A percentile compares a stretch with the other conserved stretches of the same genome.
Evolutionary conservation across 2,113 vertebrate species (phyloP).

Genomic region (Bos indicus): DNA sequence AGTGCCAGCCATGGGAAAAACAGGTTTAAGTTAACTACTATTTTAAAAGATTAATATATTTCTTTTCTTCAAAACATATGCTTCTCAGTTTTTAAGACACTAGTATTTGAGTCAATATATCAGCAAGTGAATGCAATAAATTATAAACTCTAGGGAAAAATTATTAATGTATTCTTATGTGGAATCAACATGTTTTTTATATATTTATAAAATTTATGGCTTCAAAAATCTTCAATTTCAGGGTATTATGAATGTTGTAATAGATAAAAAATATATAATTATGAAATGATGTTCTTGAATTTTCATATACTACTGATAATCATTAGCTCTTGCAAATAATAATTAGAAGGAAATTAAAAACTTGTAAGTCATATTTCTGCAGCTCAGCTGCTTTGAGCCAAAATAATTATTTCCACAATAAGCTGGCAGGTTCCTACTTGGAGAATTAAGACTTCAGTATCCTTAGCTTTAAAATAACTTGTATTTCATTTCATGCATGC

Average conservation of each 20-base stretch:
- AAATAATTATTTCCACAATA: slow-evolving; percentile 51
- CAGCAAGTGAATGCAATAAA: slow-evolving; percentile 70
- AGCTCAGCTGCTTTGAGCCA: slow-evolving; percentile 33
- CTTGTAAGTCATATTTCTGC: slow-evolving; percentile 43
- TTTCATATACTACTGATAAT: slow-evolving; percentile 58
- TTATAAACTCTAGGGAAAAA: slow-evolving; percentile 69
- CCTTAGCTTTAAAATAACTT: slow-evolving; percentile 63
- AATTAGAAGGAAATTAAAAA: slow-evolving; percentile 58
- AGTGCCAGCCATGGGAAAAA: slow-evolving; percentile 45
- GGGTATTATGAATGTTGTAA: slow-evolving; percentile 63
- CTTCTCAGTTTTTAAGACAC: slow-evolving; percentile 58
- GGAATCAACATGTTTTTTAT: slow-evolving; percentile 79
- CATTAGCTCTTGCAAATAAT: slow-evolving; percentile 52
- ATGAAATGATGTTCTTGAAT: slow-evolving; percentile 67
- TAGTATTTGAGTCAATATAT: slow-evolving; percentile 58
- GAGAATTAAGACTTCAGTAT: slow-evolving; percentile 48
- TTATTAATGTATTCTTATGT: slow-evolving; percentile 76
- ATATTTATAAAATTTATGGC: slow-evolving; percentile 69
- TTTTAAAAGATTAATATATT: slow-evolving; percentile 51
- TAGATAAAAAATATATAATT: slow-evolving; percentile 51
- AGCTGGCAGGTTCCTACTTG: slow-evolving; percentile 47
- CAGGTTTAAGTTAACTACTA: slow-evolving; percentile 45
- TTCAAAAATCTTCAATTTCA: slow-evolving; percentile 52
- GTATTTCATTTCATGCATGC: slow-evolving; percentile 50
- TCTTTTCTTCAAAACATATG: slow-evolving; percentile 59